phyloP scores from a whole-genome alignment of 2,888 invertebrate species.

The Dromius quadrimaculatus region DNA sequence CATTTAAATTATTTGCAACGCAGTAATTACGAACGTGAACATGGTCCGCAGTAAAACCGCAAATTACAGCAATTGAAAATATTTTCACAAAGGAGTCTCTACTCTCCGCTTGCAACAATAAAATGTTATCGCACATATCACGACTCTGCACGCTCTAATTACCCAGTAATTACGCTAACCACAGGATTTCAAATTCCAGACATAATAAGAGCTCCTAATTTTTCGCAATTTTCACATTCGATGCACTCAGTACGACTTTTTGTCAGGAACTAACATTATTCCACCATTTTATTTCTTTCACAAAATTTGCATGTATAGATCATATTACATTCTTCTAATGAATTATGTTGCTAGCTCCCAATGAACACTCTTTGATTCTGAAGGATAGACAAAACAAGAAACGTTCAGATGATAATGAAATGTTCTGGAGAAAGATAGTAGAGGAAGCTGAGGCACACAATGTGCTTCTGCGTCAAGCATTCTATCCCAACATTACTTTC shows the following conservation, averaged over 20 bases:
- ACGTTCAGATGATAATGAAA: too few relatives aligned
- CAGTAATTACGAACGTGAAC: conserved; percentile 48
- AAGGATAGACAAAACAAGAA: too few relatives aligned
- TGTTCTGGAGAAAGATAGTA: too few relatives aligned
- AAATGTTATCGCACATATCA: conserved; percentile 53
- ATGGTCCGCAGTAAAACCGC: conserved; percentile 46
- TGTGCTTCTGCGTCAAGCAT: too few relatives aligned
- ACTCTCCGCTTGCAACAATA: conserved; percentile 44
- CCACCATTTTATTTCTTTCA: neutral
- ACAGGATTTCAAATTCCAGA: conserved; percentile 42
- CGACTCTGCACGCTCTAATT: conserved; percentile 45
- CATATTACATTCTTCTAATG: too few relatives aligned
- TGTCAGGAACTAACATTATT: neutral
- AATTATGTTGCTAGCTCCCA: too few relatives aligned
- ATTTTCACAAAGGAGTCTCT: conserved; percentile 50
- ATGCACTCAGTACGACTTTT: conserved; percentile 6
- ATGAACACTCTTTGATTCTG: too few relatives aligned
- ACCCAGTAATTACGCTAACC: conserved; percentile 45
- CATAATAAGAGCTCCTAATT: conserved; percentile 49
- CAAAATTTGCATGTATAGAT: too few relatives aligned
- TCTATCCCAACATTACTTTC: too few relatives aligned
- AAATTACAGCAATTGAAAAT: conserved; percentile 53
- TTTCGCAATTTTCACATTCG: conserved; percentile 45
- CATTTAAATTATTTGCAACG: conserved; percentile 53
- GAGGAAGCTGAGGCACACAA: too few relatives aligned